Conservation (phyloP, 2,113 vertebrate genomes). For the Strix uralensis region DNA sequence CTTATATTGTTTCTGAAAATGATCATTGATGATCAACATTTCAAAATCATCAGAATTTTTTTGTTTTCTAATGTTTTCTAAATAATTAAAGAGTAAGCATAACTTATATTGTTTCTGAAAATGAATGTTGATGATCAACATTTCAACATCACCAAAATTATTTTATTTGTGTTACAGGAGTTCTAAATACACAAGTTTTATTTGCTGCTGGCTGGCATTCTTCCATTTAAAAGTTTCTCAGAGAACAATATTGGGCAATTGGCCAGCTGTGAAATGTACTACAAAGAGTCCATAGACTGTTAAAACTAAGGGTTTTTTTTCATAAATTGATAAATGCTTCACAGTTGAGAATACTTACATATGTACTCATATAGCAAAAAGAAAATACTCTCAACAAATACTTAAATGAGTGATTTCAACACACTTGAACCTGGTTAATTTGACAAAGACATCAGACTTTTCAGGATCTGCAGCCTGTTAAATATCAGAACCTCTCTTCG, state of each 20-base stretch:
- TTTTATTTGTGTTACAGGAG: rapidly evolving
- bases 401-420: neutral
- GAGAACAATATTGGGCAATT: neutral
- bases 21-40: neutral
- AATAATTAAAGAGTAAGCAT: neutral
- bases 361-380: neutral
- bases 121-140: neutral
- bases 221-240: neutral
- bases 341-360: neutral
- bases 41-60: neutral
- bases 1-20: neutral
- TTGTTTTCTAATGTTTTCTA: neutral
- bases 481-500: neutral
- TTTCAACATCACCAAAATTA: neutral
- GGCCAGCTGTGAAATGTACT: neutral
- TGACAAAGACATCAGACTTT: neutral
- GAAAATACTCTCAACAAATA: neutral
- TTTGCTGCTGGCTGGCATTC: neutral
- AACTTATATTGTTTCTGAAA: neutral
- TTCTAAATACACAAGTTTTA: neutral
- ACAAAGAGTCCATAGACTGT: neutral
- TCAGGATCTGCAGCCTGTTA: neutral
- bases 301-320: neutral
- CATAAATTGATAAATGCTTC: neutral
- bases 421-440: neutral